Conservation (phyloP, 2,797 vertebrate species). For the Manis crassicaudata region DNA sequence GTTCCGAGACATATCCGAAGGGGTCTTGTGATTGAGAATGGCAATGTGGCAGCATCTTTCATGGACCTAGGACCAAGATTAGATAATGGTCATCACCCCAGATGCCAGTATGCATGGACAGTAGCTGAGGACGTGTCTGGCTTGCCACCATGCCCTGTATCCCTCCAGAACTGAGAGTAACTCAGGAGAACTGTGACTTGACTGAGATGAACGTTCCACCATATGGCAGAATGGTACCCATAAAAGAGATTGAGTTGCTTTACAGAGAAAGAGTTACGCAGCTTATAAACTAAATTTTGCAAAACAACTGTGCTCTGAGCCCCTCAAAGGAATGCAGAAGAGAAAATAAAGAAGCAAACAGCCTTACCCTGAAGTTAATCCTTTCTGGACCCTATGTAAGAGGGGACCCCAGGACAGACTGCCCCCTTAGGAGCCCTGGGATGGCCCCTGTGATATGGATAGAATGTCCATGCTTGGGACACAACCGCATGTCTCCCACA, state of each 20-base stretch:
- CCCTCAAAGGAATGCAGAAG: neutral
- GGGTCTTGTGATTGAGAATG: neutral
- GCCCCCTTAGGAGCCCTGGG: neutral
- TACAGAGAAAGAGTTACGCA: neutral
- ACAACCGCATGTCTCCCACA: neutral
- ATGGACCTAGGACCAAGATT: neutral
- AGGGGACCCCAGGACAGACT: neutral
- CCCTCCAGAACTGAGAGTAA: neutral
- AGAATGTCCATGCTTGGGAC: neutral
- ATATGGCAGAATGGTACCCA: neutral
- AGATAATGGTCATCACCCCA: neutral
- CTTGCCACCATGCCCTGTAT: no score
- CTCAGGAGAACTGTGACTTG: neutral
- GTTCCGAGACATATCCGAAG: neutral
- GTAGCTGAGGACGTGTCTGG: neutral
- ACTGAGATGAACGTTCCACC: neutral
- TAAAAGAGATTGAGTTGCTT: neutral
- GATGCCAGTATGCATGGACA: neutral
- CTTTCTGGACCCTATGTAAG: neutral
- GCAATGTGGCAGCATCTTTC: neutral
- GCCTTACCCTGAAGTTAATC: neutral
- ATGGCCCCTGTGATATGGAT: neutral
- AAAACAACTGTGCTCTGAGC: neutral
- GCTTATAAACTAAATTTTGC: neutral
- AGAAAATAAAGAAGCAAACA: neutral